Base-by-base conservation (phyloP, 2,797 vertebrate genomes). In the Helostoma temminkii region DNA sequence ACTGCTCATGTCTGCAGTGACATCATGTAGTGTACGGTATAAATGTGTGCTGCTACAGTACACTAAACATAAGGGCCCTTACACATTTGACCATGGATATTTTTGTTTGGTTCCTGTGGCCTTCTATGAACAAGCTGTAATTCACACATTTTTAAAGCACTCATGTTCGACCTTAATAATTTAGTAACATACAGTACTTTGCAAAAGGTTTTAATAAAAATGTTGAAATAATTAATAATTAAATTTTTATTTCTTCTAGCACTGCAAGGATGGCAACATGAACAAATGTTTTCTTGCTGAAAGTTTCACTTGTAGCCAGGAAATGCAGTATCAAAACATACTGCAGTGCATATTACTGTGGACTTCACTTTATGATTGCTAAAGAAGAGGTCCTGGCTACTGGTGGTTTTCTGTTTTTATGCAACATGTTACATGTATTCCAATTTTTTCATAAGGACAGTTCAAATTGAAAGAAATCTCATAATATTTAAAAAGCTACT, bases 161-260 rank as follows among this genome's bases (percentile, higher is more conserved):
- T 16, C 12, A 59, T 57, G 32, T 48, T 53, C 14, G 32, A 37
- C 30, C 47, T 18, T n/a, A 50, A 60, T 43, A 52, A 42, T 41
- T 9, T 39, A 37, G 25, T 26, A 57, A 25, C 26, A 58, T 12
- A 22, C 32, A 32, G 32, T 32, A 32, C 32, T 49, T 34, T 21
- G 15, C 25, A 37, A 21, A 58, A 22, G 19, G 46, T 43, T 64
- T 57, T 37, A 60, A 39, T 24, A 25, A 63, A 69, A 58, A 54
- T 59, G 22, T 48, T 66, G 26, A 36, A 50, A 46, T 48, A 1
- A 52, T 63, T 41, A 24, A 66, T 63, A 36, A 42, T 64, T 53
- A 16, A 57, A 47, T 11, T 61, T 46, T 41, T 18, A 66, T 66
- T 82, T 69, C 14, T 58, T 47, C 6, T 2, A 22, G 18, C 41